Base-by-base conservation (phyloP, 1,140 invertebrate genomes). In the Micrasema longulum region DNA sequence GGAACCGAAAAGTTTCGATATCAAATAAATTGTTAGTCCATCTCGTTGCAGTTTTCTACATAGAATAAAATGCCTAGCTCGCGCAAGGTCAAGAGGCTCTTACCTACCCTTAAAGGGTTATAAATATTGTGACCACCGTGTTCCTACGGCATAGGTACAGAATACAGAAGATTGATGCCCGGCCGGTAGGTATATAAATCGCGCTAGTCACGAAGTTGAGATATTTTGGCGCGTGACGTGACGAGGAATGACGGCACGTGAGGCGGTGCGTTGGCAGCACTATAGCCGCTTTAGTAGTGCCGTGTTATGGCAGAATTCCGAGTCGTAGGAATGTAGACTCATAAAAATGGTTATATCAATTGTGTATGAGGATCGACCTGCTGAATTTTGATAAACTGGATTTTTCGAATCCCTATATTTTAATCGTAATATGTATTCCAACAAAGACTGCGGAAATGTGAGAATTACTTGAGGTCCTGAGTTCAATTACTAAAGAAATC, bases 321-420 rank as follows among this genome's bases (percentile, higher is more conserved):
- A 60, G 38, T 60, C 55, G 20, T 41, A 14, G 55, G 55, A 41
- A 60, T 35, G 55, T 60, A 35, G 31, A 20, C 55, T 60, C 55
- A 41, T 60, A 60, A 60, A 60, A 60, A 20, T 38, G 22, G 31
- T 60, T 11, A 41, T 38, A 60, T 60, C 55, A 60, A 60, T 60
- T 60, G 55, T 60, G 55, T 48, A 31, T 60, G 14, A 41, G 55
- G 55, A 36, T 60, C 20, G 11, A 10, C 12, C 38, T 11, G 55
- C 26, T 31, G 55, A 14, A 48, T 48, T 48, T 48, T 20, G 26
- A 31, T 31, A 31, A 7, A 31, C 26, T n/a, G n/a, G n/a, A n/a
- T n/a, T n/a, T n/a, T n/a, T n/a, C n/a, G n/a, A n/a, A n/a, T n/a
- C n/a, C n/a, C n/a, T n/a, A n/a, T n/a, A n/a, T n/a, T n/a, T n/a